Percentiles rank a stretch among this genome's conserved stretches.
Conservation (phyloP, 2,797 vertebrate genomes). For the Cossypha dichroa region DNA sequence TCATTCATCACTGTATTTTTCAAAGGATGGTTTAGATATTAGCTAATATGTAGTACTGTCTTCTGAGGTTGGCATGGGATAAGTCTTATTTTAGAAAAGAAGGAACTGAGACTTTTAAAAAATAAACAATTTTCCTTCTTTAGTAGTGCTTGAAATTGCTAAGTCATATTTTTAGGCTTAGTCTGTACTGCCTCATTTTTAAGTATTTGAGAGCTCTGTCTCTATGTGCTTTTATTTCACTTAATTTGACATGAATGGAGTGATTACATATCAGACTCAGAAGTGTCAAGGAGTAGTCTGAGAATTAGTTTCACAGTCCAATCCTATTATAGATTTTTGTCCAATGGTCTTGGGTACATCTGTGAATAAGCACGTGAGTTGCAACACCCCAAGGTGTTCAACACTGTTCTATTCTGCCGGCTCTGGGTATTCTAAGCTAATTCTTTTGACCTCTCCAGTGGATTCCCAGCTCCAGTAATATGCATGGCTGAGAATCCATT, state of each 20-base stretch:
- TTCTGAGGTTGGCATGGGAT: neutral
- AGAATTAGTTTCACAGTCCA: neutral
- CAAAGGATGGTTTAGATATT: neutral
- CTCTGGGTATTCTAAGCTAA: neutral
- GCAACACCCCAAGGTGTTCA: neutral
- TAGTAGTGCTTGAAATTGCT: neutral
- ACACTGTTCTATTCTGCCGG: neutral
- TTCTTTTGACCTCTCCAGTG: neutral
- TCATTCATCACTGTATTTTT: neutral
- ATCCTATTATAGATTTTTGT: neutral
- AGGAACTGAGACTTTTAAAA: neutral
- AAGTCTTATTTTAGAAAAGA: slow-evolving; percentile 18
- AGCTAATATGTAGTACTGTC: neutral
- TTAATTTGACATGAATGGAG: neutral
- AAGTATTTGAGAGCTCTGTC: neutral
- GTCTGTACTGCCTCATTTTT: neutral
- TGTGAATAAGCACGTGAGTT: neutral
- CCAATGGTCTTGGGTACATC: neutral
- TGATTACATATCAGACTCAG: neutral
- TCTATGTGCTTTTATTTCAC: neutral
- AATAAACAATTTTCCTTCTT: slow-evolving; percentile 3
- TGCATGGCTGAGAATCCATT: neutral
- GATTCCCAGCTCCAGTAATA: neutral
- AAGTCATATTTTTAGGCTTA: neutral
- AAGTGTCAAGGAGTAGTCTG: neutral